These are phyloP conservation scores for Plagodis dolabraria DNA, from an alignment of 2,888 invertebrate species.

Conservation along the genomic window DNA sequence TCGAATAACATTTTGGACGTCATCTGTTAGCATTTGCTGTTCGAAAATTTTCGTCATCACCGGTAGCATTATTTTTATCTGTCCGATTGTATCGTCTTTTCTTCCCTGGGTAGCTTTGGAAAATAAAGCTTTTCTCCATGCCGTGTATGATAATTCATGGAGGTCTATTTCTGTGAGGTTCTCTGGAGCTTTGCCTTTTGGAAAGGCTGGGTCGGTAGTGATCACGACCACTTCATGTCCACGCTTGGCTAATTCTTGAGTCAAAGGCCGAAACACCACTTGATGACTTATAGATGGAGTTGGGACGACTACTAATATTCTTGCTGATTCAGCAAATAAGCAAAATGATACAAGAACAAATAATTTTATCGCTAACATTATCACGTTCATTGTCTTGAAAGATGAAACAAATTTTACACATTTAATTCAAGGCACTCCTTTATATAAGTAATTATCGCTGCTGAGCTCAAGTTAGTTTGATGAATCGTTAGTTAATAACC, in stretches of 20 bases:
- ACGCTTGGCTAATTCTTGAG: conserved; percentile 60
- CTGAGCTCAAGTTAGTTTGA: too few species aligned
- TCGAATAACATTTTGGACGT: conserved; percentile 12
- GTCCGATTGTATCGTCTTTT: background rate
- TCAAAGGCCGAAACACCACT: conserved; percentile 63
- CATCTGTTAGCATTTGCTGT: conserved; percentile 14
- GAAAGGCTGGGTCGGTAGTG: conserved; percentile 64
- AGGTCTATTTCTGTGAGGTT: conserved; percentile 72
- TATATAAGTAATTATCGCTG: too few species aligned
- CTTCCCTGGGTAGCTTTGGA: background rate
- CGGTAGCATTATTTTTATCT: conserved; percentile 1
- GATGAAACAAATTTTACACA: background rate
- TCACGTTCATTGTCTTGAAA: background rate
- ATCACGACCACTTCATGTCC: conserved; percentile 72
- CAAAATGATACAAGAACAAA: background rate
- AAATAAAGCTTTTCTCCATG: conserved; percentile 1
- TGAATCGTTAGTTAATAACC: too few species aligned
- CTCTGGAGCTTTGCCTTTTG: conserved; percentile 45
- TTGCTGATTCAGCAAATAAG: conserved; percentile 32
- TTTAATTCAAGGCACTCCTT: background rate
- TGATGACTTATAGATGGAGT: conserved; percentile 74
- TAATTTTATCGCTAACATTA: background rate
- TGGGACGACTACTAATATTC: conserved; percentile 53
- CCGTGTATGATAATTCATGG: conserved; percentile 48
- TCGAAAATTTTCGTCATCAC: conserved; percentile 10